Conservation (phyloP, 1,140 invertebrate species). For the Eupristina koningsbergeri region DNA sequence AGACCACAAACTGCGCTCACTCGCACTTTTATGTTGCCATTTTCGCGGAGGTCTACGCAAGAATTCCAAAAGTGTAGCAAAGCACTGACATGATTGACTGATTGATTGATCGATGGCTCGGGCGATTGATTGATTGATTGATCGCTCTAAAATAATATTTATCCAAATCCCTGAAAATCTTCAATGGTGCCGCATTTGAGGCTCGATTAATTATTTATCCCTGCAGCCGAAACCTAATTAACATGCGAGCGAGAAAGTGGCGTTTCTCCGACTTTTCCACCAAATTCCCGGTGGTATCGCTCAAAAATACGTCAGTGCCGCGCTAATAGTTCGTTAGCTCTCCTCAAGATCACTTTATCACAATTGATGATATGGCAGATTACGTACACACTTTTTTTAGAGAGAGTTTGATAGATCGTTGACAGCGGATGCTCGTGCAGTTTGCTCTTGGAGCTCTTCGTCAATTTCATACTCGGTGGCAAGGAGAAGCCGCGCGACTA, state of each 20-base stretch:
- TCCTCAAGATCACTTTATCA: background rate
- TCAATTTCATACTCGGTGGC: background rate
- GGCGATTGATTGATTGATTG: background rate
- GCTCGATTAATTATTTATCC: background rate
- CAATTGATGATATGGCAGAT: background rate
- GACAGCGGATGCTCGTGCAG: background rate
- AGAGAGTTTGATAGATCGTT: background rate
- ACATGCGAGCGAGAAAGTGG: background rate
- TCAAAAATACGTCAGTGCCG: background rate
- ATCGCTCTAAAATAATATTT: constrained; percentile 13
- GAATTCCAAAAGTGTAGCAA: background rate
- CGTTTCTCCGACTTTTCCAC: background rate
- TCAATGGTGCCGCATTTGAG: background rate
- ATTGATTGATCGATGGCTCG: background rate
- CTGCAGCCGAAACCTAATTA: background rate
- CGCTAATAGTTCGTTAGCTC: background rate
- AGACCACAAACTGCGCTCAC: background rate
- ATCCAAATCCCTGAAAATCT: background rate
- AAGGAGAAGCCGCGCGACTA: background rate
- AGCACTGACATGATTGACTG: background rate
- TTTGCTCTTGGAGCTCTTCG: background rate
- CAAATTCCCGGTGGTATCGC: background rate
- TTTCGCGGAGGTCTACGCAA: background rate
- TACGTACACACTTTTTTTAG: background rate
- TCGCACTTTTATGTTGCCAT: background rate